Evolutionary conservation across 2,797 vertebrate species (phyloP), one percentile per base, ranked within the genome.

Genomic region (Taeniopygia guttata): DNA sequence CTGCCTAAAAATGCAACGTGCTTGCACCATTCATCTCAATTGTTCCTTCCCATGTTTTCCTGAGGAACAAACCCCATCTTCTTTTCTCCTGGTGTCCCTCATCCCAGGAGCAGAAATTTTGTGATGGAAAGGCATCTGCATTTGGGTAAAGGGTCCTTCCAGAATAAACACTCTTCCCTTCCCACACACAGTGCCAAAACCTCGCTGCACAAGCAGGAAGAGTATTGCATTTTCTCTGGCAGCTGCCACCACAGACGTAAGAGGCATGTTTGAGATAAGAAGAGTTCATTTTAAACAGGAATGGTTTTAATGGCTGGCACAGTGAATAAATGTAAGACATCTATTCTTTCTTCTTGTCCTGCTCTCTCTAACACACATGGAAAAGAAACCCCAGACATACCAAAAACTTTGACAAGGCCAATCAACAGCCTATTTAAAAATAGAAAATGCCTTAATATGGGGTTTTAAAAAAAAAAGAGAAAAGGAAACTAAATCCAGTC

Each of bases 251-350:
- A 5, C 76, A 94, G 73, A 94, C 67, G 8, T 77, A 89, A 94
- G 63, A 93, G 34, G 34, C 59, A 73, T 93, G 85, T 86, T 89
- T 67, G 86, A 94, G 92, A 94, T 87, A 93, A 87, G 72, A 84
- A 74, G 88, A 67, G 60, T 95, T 91, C 67, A 38, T 82, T 86
- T 91, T 89, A 76, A 91, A 84, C 49, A 77, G 67, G 52, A 90
- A 70, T 3, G 4, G 52, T 49, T 93, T 88, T 96, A 77, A 86
- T 59, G 83, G 94, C 89, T 92, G 63, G 85, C 91, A 82, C n/a
- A 75, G 43, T 75, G 86, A 89, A 89, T 74, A 94, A 94, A 70
- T 68, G 68, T 56, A 83, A 93, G 68, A 78, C 0, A 1, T 64
- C 86, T 95, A 73, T 89, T 94, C 87, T 80, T 74, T 56, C 78